A percentile compares a stretch with the other conserved stretches of the same genome.
phyloP scores from a whole-genome alignment of 2,888 invertebrate genomes.

The Dorcus parallelipipedus region DNA sequence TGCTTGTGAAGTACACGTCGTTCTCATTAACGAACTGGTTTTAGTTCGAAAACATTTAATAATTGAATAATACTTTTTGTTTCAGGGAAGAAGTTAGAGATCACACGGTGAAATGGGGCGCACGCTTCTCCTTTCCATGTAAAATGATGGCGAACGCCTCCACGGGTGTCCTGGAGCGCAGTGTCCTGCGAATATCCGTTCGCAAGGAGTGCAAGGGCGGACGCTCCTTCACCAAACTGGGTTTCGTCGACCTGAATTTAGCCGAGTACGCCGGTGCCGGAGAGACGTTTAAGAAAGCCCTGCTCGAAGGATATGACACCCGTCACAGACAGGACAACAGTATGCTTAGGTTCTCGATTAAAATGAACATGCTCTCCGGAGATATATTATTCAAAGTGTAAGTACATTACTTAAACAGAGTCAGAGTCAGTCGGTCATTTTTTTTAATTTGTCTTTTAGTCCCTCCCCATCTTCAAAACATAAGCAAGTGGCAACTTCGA shows the following conservation, averaged over 20 bases:
- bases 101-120: slow-evolving; percentile 92
- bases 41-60: no score
- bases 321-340: slow-evolving; percentile 94
- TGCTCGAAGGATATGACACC: slow-evolving; percentile 93
- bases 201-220: slow-evolving; percentile 87
- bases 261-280: slow-evolving; percentile 96
- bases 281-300: slow-evolving; percentile 77
- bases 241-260: slow-evolving; percentile 95
- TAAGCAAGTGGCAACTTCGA: slow-evolving; percentile 42
- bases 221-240: slow-evolving; percentile 89
- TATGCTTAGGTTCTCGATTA: slow-evolving; percentile 84
- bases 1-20: no score
- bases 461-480: slow-evolving; percentile 55
- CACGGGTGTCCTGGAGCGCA: slow-evolving; percentile 91
- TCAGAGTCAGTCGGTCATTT: not conserved
- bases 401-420: slow-evolving; percentile 46
- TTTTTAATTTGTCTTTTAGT: slow-evolving; percentile 42
- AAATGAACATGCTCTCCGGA: slow-evolving; percentile 92
- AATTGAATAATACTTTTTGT: slow-evolving; percentile 26
- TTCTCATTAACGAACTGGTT: no score
- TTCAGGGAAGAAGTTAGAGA: slow-evolving; percentile 88
- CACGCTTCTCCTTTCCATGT: slow-evolving; percentile 87
- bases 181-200: slow-evolving; percentile 89
- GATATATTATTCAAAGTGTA: slow-evolving; percentile 98
- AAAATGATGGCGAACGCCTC: slow-evolving; percentile 96